phyloP scores from a whole-genome alignment of 1,140 invertebrate genomes.

The Drosophila bocqueti region DNA sequence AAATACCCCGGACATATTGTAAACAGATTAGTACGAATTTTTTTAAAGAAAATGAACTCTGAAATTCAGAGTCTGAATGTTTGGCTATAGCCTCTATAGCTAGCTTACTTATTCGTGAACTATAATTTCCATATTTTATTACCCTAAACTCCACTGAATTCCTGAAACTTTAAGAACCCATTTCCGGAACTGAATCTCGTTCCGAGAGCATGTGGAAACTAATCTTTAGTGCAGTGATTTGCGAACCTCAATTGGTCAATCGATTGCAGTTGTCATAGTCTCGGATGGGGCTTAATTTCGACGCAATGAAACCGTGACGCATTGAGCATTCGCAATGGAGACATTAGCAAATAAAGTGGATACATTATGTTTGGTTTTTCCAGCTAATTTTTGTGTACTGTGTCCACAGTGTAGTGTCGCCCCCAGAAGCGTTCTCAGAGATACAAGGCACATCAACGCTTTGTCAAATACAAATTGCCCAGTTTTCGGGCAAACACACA shows the following conservation, averaged over 20 bases:
- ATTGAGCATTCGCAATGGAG: slow-evolving; percentile 30
- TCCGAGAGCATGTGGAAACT: background rate
- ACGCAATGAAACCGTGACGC: slow-evolving; percentile 64
- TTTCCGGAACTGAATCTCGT: background rate
- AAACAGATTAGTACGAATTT: background rate
- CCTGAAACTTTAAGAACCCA: background rate
- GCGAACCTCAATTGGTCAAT: slow-evolving; percentile 33
- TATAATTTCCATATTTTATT: background rate
- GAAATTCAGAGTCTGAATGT: too few species aligned
- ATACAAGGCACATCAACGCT: background rate
- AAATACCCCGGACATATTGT: background rate
- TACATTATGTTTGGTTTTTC: slow-evolving; percentile 25
- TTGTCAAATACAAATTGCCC: slow-evolving; percentile 54
- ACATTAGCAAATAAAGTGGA: slow-evolving; percentile 35
- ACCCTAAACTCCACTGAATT: background rate
- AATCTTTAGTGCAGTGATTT: background rate
- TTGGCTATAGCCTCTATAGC: background rate
- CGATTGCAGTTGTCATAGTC: slow-evolving; percentile 36
- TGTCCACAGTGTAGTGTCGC: background rate
- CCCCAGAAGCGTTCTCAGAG: slow-evolving; percentile 62
- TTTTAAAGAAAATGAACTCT: slow-evolving; percentile 3
- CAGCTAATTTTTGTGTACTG: slow-evolving; percentile 1
- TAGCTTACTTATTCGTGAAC: background rate
- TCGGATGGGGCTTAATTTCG: slow-evolving; percentile 38
- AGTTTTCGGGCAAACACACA: slow-evolving; percentile 37